phyloP scores from a whole-genome alignment of 1,140 invertebrate genomes.

The Latrodectus geometricus region DNA sequence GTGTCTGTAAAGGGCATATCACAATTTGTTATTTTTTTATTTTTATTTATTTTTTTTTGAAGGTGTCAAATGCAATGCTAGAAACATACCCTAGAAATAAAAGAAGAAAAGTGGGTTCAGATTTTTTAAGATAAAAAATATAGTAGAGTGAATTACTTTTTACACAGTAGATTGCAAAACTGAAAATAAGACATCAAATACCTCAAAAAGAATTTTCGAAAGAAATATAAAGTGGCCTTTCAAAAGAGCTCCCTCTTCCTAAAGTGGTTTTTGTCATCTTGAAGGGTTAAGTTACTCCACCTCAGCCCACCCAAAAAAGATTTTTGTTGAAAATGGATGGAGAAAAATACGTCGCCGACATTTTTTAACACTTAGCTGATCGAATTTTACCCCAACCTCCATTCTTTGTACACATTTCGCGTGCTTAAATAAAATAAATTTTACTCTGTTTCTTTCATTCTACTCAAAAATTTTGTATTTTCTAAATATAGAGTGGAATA shows the following conservation, averaged over 20 bases:
- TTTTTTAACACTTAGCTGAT: conserved; percentile 30
- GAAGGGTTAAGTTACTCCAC: conserved; percentile 53
- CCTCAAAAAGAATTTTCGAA: not conserved
- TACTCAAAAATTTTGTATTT: too few species aligned
- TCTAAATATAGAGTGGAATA: too few species aligned
- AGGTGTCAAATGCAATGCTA: too few species aligned
- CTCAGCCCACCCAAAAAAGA: conserved; percentile 1
- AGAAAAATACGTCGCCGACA: conserved; percentile 1
- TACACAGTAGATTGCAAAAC: not conserved
- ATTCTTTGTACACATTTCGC: not conserved
- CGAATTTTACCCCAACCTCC: conserved; percentile 47
- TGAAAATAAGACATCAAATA: conserved; percentile 41
- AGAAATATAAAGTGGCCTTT: conserved; percentile 13
- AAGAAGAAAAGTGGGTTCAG: too few species aligned
- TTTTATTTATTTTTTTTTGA: too few species aligned
- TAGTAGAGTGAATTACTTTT: too few species aligned
- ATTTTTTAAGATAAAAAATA: too few species aligned
- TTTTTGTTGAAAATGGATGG: not conserved
- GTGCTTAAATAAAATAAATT: not conserved
- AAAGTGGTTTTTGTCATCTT: conserved; percentile 59
- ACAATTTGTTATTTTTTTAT: too few species aligned
- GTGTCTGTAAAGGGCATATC: too few species aligned
- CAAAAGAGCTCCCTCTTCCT: conserved; percentile 34
- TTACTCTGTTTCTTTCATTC: not conserved
- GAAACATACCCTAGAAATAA: too few species aligned